Conservation (phyloP, 2,888 invertebrate species). For the Scaptomyza flava region DNA sequence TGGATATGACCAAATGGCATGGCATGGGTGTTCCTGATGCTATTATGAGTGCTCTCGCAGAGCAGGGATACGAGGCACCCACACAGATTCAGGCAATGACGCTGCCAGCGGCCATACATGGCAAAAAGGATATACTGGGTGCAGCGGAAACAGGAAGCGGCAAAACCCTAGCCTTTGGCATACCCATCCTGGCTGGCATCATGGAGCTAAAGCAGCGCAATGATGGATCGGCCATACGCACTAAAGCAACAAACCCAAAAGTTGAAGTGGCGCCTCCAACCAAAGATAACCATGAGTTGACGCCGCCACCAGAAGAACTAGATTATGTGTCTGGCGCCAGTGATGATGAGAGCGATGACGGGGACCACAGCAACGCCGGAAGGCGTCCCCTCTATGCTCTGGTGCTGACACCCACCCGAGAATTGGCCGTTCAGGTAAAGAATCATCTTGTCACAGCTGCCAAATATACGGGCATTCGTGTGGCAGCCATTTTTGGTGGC, state of each 20-base stretch:
- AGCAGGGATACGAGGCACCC: slow-evolving; percentile 91
- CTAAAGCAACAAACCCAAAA: slow-evolving; percentile 59
- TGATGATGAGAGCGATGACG: slow-evolving; percentile 60
- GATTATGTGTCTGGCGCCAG: slow-evolving; percentile 72
- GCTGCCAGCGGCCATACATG: slow-evolving; percentile 93
- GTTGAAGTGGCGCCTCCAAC: slow-evolving; percentile 27
- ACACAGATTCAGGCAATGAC: slow-evolving; percentile 94
- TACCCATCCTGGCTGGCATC: slow-evolving; percentile 95
- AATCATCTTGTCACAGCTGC: slow-evolving; percentile 92
- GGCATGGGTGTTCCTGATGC: slow-evolving; percentile 87
- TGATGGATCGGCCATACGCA: slow-evolving; percentile 80
- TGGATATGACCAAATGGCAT: slow-evolving; percentile 86
- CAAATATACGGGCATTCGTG: slow-evolving; percentile 90
- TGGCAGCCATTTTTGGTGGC: slow-evolving; percentile 96
- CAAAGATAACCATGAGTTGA: slow-evolving; percentile 79
- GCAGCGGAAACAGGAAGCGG: slow-evolving; percentile 99
- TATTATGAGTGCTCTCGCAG: slow-evolving; percentile 90
- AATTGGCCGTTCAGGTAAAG: slow-evolving; percentile 96
- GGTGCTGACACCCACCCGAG: slow-evolving; percentile 97
- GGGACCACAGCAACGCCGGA: slow-evolving; percentile 38
- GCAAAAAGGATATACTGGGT: slow-evolving; percentile 95
- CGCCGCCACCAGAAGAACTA: slow-evolving; percentile 83
- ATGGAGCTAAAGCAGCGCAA: slow-evolving; percentile 87
- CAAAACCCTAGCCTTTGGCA: slow-evolving; percentile 98
- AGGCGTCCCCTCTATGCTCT: slow-evolving; percentile 88